Conservation (phyloP, 2,888 invertebrate genomes). For the Amphipyra berbera region DNA sequence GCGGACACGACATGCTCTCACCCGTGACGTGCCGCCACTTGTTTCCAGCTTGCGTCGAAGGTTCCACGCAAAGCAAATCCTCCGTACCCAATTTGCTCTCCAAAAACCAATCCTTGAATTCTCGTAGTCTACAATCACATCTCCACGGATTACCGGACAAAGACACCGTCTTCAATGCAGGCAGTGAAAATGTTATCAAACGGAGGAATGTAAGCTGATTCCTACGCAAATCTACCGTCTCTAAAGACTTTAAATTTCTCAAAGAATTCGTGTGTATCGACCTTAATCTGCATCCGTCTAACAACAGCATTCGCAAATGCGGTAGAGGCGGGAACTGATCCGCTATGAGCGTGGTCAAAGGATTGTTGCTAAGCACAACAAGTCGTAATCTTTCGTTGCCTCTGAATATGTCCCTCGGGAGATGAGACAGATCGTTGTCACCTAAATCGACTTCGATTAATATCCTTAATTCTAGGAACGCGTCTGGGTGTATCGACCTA, state of each 20-base stretch:
- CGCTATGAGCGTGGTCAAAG: constrained; percentile 92
- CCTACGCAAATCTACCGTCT: constrained; percentile 94
- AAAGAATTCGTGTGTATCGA: constrained; percentile 94
- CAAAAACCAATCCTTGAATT: constrained; percentile 95
- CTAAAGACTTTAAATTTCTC: constrained; percentile 92
- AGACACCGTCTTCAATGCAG: constrained; percentile 94
- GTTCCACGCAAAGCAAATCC: constrained; percentile 93
- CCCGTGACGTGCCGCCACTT: constrained; percentile 94
- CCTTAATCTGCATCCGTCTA: constrained; percentile 94
- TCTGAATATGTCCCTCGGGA: constrained; percentile 94
- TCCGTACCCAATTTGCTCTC: constrained; percentile 94
- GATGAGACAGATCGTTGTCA: constrained; percentile 93
- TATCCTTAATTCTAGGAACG: constrained; percentile 96
- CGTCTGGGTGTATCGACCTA: constrained; percentile 94
- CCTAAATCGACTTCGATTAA: constrained; percentile 96
- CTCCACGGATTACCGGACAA: constrained; percentile 97
- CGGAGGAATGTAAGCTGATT: constrained; percentile 93
- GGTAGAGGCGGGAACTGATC: constrained; percentile 95
- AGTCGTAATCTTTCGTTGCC: constrained; percentile 95
- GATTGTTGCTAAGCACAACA: constrained; percentile 95
- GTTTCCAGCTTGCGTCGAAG: constrained; percentile 91
- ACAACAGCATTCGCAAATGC: constrained; percentile 94
- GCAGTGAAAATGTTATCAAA: constrained; percentile 91
- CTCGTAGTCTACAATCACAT: constrained; percentile 96
- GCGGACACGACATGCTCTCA: constrained; percentile 95